Percentiles rank a stretch among this genome's conserved stretches.
Evolutionary conservation across 2,888 invertebrate genomes (phyloP).

Genomic region (Baronia brevicornis): DNA sequence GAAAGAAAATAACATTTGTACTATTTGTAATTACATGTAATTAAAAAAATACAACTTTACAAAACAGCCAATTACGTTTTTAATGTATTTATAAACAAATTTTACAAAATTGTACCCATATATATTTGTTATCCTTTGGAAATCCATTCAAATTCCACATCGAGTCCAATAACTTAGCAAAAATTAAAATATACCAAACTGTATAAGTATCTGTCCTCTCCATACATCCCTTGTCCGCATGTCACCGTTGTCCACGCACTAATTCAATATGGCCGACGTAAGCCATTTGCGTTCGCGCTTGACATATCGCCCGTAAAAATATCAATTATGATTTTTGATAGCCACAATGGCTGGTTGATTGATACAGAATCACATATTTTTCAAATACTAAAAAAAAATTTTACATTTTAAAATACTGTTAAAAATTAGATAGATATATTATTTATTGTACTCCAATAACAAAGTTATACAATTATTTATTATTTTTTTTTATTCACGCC

Average conservation of each 20-base stretch:
- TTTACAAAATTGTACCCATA: neutral
- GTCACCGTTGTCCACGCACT: conserved; percentile 65
- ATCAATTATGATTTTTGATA: conserved; percentile 73
- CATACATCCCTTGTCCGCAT: conserved; percentile 30
- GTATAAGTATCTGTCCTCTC: conserved; percentile 26
- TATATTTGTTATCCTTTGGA: neutral
- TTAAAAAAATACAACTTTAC: conserved; percentile 1
- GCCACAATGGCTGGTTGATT: conserved; percentile 34
- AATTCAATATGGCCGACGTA: conserved; percentile 73
- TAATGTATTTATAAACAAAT: conserved; percentile 4
- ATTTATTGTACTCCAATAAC: too few relatives aligned
- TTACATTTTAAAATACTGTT: too few relatives aligned
- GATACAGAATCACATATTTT: conserved; percentile 31
- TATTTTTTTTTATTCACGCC: too few relatives aligned
- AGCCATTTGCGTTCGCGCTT: conserved; percentile 72
- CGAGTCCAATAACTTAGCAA: too few relatives aligned
- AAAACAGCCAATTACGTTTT: too few relatives aligned
- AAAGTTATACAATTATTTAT: too few relatives aligned
- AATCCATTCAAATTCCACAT: neutral
- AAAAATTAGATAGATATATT: too few relatives aligned
- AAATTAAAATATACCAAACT: too few relatives aligned
- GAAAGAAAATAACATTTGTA: conserved; percentile 2
- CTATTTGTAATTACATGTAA: neutral
- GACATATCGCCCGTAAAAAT: conserved; percentile 71
- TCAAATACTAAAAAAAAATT: neutral